These are phyloP conservation scores for Parochlus steinenii DNA, from an alignment of 2,888 invertebrate species.

Conservation along the genomic window DNA sequence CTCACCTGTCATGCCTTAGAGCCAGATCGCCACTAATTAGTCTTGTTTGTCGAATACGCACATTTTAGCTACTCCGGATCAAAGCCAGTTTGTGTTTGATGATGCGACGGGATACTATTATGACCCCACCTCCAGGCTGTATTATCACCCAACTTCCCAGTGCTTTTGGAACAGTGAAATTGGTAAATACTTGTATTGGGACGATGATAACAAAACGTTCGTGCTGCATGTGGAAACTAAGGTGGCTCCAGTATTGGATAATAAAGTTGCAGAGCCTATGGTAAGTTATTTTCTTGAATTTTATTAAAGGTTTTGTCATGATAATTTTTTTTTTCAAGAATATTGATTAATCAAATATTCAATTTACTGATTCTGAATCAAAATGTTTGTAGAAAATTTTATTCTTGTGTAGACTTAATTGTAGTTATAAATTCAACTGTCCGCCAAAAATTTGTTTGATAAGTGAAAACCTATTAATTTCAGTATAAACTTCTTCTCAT, in stretches of 20 bases:
- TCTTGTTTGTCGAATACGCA: slow-evolving; percentile 13
- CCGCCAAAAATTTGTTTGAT: too few species aligned
- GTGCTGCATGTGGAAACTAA: slow-evolving; percentile 24
- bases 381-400: too few species aligned
- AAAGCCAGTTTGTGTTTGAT: slow-evolving; percentile 83
- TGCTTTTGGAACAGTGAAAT: slow-evolving; percentile 91
- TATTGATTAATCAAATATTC: slow-evolving; percentile 11
- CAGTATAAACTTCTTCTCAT: too few species aligned
- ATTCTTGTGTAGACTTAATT: too few species aligned
- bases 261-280: too few species aligned
- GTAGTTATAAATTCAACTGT: too few species aligned
- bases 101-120: slow-evolving; percentile 92
- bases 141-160: slow-evolving; percentile 89
- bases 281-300: too few species aligned
- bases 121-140: slow-evolving; percentile 80
- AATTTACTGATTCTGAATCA: too few species aligned
- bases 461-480: too few species aligned
- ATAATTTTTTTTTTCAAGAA: not conserved
- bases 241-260: slow-evolving; percentile 22
- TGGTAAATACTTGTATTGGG: slow-evolving; percentile 92
- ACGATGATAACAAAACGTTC: slow-evolving; percentile 51
- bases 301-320: too few species aligned
- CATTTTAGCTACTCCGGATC: slow-evolving; percentile 55
- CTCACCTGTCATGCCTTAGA: slow-evolving; percentile 1
- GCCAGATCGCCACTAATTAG: slow-evolving; percentile 8